A percentile compares a stretch with the other conserved stretches of the same genome.
These are phyloP conservation scores for Nemotelus pantherinus DNA, from an alignment of 2,888 invertebrate genomes.

Conservation along the genomic window DNA sequence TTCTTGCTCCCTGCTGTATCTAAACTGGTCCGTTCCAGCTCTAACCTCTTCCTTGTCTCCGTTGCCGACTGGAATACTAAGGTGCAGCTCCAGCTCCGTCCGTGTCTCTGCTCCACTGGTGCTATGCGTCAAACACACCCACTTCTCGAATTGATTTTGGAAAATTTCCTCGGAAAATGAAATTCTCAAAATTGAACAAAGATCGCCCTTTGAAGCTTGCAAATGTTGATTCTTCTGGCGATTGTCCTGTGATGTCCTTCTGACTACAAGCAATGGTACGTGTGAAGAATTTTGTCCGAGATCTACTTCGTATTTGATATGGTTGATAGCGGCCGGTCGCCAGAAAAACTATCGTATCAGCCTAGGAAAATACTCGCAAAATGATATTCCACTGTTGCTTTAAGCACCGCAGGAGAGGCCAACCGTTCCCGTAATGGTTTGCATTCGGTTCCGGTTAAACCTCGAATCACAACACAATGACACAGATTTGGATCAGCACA, in stretches of 20 bases:
- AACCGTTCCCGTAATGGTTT: neutral
- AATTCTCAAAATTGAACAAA: constrained; percentile 5
- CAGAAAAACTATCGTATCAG: neutral
- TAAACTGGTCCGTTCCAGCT: constrained; percentile 34
- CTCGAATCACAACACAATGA: too few species aligned
- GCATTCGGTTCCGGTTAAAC: too few species aligned
- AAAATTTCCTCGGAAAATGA: constrained; percentile 39
- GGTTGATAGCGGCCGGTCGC: constrained; percentile 22
- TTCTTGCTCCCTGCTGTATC: constrained; percentile 31
- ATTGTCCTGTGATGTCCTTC: too few species aligned
- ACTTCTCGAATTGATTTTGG: constrained; percentile 53
- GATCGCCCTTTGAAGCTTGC: neutral
- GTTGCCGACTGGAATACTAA: constrained; percentile 46
- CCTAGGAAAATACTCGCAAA: neutral
- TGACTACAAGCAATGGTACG: too few species aligned
- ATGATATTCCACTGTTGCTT: constrained; percentile 25
- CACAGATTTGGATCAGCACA: too few species aligned
- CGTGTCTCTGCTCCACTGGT: constrained; percentile 46
- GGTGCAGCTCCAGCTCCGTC: constrained; percentile 32
- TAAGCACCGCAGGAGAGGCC: neutral
- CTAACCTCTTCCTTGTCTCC: constrained; percentile 31
- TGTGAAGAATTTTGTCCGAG: too few species aligned
- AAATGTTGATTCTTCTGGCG: neutral
- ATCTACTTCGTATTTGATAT: constrained; percentile 8
- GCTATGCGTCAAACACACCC: constrained; percentile 58